These are phyloP conservation scores for Pseudorhombus dupliciocellatus DNA, from an alignment of 2,113 vertebrate species.

Conservation along the genomic window DNA sequence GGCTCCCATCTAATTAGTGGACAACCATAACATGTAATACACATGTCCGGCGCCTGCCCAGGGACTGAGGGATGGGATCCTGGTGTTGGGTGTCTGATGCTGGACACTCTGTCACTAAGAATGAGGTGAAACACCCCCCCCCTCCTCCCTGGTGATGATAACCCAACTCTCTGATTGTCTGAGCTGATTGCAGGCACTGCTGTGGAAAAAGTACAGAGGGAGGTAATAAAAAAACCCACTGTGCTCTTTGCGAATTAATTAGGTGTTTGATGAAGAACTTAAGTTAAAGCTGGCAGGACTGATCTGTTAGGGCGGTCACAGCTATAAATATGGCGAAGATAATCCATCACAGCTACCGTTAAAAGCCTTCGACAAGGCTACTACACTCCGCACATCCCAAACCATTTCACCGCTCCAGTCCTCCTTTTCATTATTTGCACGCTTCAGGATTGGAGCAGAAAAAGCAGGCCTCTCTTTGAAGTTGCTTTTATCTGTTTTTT, in stretches of 20 bases:
- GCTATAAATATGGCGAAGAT: constrained; percentile 8
- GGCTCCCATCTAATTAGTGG: neutral
- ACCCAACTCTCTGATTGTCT: constrained; percentile 26
- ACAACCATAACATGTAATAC: constrained; percentile 6
- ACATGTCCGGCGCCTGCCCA: neutral
- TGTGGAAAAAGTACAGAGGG: constrained; percentile 22
- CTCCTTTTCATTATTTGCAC: constrained; percentile 47
- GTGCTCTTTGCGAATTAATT: constrained; percentile 29
- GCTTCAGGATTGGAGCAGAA: constrained; percentile 18
- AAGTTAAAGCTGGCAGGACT: constrained; percentile 3
- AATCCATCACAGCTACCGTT: constrained; percentile 23
- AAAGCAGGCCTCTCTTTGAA: constrained; percentile 54
- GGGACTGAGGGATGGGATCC: neutral
- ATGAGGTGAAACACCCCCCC: constrained; percentile 29
- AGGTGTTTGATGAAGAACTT: constrained; percentile 17
- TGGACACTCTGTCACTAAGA: constrained; percentile 24
- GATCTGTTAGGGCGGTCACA: neutral
- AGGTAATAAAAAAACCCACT: constrained; percentile 4
- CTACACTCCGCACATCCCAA: constrained; percentile 24
- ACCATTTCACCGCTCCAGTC: constrained; percentile 49
- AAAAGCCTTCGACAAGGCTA: neutral
- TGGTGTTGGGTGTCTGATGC: constrained; percentile 13
- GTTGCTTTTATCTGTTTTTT: constrained; percentile 51
- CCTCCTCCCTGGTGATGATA: constrained; percentile 23
- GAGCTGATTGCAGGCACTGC: constrained; percentile 5